Evolutionary conservation across 2,888 invertebrate genomes (phyloP).

Genomic region (Trichogramma dendrolimi): DNA sequence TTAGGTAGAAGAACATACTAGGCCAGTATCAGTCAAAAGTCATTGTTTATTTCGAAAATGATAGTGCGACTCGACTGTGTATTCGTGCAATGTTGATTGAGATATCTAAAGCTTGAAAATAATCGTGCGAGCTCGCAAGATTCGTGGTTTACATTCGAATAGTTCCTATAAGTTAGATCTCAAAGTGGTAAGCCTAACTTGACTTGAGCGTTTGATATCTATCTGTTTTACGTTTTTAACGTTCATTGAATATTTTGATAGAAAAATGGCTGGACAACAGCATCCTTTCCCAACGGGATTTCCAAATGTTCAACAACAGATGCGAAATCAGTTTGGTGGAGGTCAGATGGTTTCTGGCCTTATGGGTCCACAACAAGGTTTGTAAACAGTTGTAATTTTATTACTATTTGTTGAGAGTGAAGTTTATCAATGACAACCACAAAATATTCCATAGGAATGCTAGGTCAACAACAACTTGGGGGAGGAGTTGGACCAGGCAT

Average conservation of each 20-base stretch:
- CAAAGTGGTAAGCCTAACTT: too few relatives aligned
- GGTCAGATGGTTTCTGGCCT: constrained; percentile 65
- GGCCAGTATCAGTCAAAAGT: too few relatives aligned
- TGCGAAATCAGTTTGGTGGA: constrained; percentile 64
- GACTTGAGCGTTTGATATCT: too few relatives aligned
- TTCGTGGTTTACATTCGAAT: too few relatives aligned
- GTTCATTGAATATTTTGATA: not conserved
- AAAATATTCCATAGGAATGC: constrained; percentile 54
- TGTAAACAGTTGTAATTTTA: constrained; percentile 17
- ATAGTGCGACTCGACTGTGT: too few relatives aligned
- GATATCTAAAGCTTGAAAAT: too few relatives aligned
- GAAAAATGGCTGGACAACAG: constrained; percentile 67
- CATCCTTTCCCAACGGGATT: constrained; percentile 70
- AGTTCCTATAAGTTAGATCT: too few relatives aligned
- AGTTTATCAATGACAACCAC: not conserved
- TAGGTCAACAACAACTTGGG: constrained; percentile 54
- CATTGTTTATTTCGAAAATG: too few relatives aligned
- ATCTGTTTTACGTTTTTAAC: too few relatives aligned
- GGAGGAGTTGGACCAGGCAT: constrained; percentile 48
- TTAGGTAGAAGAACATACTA: too few relatives aligned
- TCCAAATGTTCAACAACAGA: constrained; percentile 59
- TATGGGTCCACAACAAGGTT: constrained; percentile 56
- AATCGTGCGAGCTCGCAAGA: too few relatives aligned
- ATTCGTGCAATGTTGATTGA: too few relatives aligned
- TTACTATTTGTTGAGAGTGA: not conserved